phyloP scores from a whole-genome alignment of 2,888 invertebrate genomes.

The Acanthosepion lycidas region DNA sequence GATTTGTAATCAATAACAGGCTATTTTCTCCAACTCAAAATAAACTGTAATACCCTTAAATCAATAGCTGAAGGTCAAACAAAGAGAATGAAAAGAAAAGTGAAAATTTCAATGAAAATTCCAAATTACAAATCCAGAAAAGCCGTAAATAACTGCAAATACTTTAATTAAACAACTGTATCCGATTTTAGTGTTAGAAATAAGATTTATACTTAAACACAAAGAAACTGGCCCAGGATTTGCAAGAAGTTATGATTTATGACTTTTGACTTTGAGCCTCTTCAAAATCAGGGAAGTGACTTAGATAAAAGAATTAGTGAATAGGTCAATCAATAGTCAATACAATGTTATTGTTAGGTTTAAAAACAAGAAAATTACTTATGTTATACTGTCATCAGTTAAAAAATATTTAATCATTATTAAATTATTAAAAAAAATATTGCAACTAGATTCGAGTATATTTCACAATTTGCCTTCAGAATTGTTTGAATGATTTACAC shows the following conservation, averaged over 20 bases:
- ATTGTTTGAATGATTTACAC: no score
- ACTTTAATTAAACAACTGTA: background rate
- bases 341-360: no score
- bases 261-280: background rate
- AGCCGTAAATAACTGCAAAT: background rate
- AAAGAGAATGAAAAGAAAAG: background rate
- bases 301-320: background rate
- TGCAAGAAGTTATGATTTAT: background rate
- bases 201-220: background rate
- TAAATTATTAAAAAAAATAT: no score
- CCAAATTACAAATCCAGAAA: background rate
- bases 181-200: background rate
- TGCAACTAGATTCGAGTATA: no score
- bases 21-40: constrained; percentile 33
- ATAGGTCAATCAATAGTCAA: no score
- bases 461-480: no score
- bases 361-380: no score
- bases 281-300: background rate
- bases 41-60: background rate
- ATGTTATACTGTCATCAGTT: no score
- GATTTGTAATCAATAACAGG: background rate
- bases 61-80: constrained; percentile 6
- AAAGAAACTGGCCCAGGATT: background rate
- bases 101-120: background rate
- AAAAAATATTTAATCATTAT: no score